A percentile compares a stretch with the other conserved stretches of the same genome.
Conservation (phyloP, 2,888 invertebrate species). For the Cecidostiba fungosa region DNA sequence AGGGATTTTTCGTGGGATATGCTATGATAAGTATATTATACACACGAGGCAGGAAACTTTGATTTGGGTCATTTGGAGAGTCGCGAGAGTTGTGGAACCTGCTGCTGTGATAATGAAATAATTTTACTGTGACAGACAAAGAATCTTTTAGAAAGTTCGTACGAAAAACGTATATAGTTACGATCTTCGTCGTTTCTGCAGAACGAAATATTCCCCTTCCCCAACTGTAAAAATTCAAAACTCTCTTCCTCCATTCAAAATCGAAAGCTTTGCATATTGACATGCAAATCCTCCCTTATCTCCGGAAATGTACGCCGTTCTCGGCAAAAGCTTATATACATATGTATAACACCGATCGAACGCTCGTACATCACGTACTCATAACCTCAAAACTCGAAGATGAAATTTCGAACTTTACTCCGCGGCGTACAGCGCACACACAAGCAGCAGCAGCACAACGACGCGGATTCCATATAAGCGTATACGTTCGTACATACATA, state of each 20-base stretch:
- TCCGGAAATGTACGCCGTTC: neutral
- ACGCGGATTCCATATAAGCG: neutral
- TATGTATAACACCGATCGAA: neutral
- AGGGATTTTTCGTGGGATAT: slow-evolving; percentile 45
- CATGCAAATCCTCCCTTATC: slow-evolving; percentile 1
- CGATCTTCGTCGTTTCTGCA: neutral
- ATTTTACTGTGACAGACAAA: neutral
- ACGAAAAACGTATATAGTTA: no score
- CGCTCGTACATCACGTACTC: neutral
- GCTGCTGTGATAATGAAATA: neutral
- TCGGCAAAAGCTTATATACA: neutral
- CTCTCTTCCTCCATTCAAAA: neutral
- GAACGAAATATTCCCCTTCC: no score
- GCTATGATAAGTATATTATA: neutral
- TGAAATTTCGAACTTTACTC: slow-evolving; percentile 33
- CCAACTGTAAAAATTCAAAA: neutral
- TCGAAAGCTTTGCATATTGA: neutral
- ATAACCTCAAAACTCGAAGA: neutral
- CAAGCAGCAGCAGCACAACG: neutral
- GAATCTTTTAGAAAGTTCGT: no score
- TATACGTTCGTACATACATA: neutral
- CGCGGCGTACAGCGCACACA: neutral
- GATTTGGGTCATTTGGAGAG: slow-evolving; percentile 51
- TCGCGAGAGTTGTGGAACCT: neutral
- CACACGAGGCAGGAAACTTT: slow-evolving; percentile 53